A percentile compares a stretch with the other conserved stretches of the same genome.
Evolutionary conservation across 2,888 invertebrate species (phyloP).

Genomic region (Drosophila quasianomalipes): DNA sequence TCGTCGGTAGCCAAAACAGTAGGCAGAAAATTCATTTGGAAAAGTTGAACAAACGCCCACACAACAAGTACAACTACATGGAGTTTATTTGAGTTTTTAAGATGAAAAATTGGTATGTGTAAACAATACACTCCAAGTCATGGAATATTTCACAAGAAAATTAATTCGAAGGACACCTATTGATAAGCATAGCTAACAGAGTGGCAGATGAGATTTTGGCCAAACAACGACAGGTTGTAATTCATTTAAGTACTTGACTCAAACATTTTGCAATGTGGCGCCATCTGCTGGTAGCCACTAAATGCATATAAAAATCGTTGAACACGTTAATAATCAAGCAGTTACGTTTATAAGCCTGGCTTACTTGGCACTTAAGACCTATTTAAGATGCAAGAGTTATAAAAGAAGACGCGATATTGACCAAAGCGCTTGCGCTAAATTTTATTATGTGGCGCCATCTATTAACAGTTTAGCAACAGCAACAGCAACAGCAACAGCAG

Average conservation of each 20-base stretch:
- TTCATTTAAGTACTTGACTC: neutral
- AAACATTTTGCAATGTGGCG: conserved; percentile 29
- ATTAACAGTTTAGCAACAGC: conserved; percentile 16
- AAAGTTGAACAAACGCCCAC: conserved; percentile 66
- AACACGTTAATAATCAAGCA: conserved; percentile 33
- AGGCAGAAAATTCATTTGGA: conserved; percentile 40
- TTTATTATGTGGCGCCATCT: conserved; percentile 59
- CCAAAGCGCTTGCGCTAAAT: conserved; percentile 20
- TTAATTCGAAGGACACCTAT: neutral
- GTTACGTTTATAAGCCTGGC: conserved; percentile 15
- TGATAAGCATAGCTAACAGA: neutral
- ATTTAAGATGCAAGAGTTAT: conserved; percentile 18
- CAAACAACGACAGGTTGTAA: conserved; percentile 6
- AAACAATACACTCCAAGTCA: neutral
- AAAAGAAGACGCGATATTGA: conserved; percentile 5
- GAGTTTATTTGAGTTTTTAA: conserved; percentile 27
- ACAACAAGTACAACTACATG: conserved; percentile 45
- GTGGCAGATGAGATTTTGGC: conserved; percentile 13
- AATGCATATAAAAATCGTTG: conserved; percentile 15
- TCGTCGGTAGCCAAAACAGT: conserved; percentile 31
- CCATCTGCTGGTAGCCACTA: conserved; percentile 29
- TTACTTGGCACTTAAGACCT: conserved; percentile 8
- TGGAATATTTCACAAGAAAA: neutral
- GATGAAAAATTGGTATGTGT: conserved; percentile 17
- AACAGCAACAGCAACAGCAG: neutral